Conservation (phyloP, 2,888 invertebrate species). For the Unio delphinus region DNA sequence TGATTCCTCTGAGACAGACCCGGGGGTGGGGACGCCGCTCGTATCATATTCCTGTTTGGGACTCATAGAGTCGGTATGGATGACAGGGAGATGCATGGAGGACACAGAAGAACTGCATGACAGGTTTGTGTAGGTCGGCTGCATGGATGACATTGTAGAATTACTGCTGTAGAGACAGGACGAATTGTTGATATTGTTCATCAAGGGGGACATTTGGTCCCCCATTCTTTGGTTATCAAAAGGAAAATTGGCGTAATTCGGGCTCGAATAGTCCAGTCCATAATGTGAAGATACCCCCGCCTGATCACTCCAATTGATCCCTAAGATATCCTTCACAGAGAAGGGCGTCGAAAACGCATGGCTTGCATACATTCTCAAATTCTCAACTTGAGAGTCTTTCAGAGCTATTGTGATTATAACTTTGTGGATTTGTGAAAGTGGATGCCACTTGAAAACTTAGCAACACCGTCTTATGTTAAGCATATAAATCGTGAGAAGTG, state of each 20-base stretch:
- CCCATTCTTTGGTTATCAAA: slow-evolving; percentile 29
- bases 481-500: slow-evolving; percentile 37
- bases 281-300: slow-evolving; percentile 32
- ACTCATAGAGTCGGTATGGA: slow-evolving; percentile 16
- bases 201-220: slow-evolving; percentile 32
- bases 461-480: slow-evolving; percentile 36
- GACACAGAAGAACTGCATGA: slow-evolving; percentile 43
- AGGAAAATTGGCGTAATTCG: slow-evolving; percentile 35
- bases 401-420: slow-evolving; percentile 31
- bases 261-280: slow-evolving; percentile 39
- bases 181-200: slow-evolving; percentile 30
- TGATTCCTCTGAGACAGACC: slow-evolving; percentile 27
- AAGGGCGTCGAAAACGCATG: slow-evolving; percentile 41
- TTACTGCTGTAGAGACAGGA: slow-evolving; percentile 46
- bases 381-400: slow-evolving; percentile 33
- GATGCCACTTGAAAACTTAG: slow-evolving; percentile 39
- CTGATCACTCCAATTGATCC: slow-evolving; percentile 25
- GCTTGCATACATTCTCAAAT: slow-evolving; percentile 39
- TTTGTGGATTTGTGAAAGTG: slow-evolving; percentile 43
- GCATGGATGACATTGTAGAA: slow-evolving; percentile 31
- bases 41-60: slow-evolving; percentile 34
- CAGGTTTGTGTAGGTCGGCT: slow-evolving; percentile 51
- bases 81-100: slow-evolving; percentile 26
- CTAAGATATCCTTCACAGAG: slow-evolving; percentile 40
- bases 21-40: slow-evolving; percentile 20